Evolutionary conservation across 2,888 invertebrate genomes (phyloP), one percentile per base, ranked within the genome.

Genomic region (Daptonema setosum): DNA sequence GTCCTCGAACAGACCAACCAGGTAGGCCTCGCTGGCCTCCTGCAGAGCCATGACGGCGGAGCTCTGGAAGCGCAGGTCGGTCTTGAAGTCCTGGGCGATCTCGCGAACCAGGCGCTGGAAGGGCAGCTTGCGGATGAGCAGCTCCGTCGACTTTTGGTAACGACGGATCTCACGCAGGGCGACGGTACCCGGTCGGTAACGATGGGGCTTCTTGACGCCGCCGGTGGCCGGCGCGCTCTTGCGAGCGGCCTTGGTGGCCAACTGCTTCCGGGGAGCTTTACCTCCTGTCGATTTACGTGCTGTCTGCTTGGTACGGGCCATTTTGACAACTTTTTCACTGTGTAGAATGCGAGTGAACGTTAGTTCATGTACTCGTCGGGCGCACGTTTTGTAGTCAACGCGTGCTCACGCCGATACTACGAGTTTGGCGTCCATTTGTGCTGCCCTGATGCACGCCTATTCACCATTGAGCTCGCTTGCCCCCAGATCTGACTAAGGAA

Each of bases 271-370:
- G 26, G 50, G 50, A 24, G 50, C 50, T 28, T 50, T 50, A 5
- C 50, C 50, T 24, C 50, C 47, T 57, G 88, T 90, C 1, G 87
- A 87, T 75, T 90, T 90, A 81, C 88, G 85, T 56, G 88, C 90
- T 56, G 90, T 90, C 74, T 90, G 90, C 81, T 90, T 90, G 30
- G 90, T 90, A 83, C 90, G 87, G 63, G 88, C 90, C 90, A 90
- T 90, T 50, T 43, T 35, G 28, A 25, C 11, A n/a, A 50, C n/a
- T n/a, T n/a, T n/a, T n/a, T n/a, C n/a, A n/a, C n/a, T n/a, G n/a
- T n/a, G n/a, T n/a, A n/a, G n/a, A n/a, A n/a, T n/a, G n/a, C n/a
- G n/a, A n/a, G n/a, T n/a, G n/a, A n/a, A n/a, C n/a, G n/a, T n/a
- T n/a, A n/a, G n/a, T n/a, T n/a, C n/a, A n/a, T n/a, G n/a, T n/a